Conservation (phyloP, 1,140 invertebrate genomes). For the Drosophila nebulosa region DNA sequence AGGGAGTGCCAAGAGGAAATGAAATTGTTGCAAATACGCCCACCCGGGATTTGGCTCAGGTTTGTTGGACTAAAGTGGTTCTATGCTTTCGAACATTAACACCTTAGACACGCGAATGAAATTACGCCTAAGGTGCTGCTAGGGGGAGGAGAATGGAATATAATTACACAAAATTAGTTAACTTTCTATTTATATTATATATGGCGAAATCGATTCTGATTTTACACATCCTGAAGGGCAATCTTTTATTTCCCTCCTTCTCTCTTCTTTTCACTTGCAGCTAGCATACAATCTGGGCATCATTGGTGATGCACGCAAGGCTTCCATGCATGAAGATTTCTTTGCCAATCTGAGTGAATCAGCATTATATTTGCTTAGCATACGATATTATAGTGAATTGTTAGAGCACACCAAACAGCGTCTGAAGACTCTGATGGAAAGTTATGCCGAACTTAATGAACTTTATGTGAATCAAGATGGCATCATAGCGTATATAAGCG, state of each 20-base stretch:
- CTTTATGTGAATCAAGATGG: conserved; percentile 75
- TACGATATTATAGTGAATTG: conserved; percentile 69
- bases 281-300: conserved; percentile 71
- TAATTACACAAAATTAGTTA: background rate
- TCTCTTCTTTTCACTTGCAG: conserved; percentile 21
- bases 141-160: background rate
- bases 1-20: conserved; percentile 30
- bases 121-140: background rate
- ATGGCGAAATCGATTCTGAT: background rate
- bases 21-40: conserved; percentile 71
- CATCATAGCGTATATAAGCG: conserved; percentile 76
- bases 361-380: conserved; percentile 61
- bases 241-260: background rate
- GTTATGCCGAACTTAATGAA: conserved; percentile 67
- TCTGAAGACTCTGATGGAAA: conserved; percentile 52
- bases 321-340: conserved; percentile 80
- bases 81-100: conserved; percentile 17
- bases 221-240: background rate
- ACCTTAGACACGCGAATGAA: background rate
- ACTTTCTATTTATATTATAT: background rate
- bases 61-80: conserved; percentile 23
- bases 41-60: conserved; percentile 72
- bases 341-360: conserved; percentile 77
- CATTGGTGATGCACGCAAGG: conserved; percentile 72
- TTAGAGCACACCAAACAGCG: conserved; percentile 67